Conservation (phyloP, 2,113 vertebrate species). For the Piliocolobus tephrosceles region DNA sequence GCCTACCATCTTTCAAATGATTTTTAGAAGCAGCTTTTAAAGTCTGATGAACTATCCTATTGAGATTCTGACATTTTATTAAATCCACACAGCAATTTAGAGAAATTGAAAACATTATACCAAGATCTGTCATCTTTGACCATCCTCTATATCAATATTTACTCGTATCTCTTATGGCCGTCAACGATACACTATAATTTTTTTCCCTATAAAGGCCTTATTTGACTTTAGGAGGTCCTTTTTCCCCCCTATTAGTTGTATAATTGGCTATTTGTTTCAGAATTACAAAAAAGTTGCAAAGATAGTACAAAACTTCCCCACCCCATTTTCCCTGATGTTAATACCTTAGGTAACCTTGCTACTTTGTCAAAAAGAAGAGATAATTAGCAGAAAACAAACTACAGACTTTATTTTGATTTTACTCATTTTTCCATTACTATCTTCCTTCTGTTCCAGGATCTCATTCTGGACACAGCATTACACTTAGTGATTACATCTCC, state of each 20-base stretch:
- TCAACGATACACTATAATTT: neutral
- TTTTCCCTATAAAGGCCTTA: neutral
- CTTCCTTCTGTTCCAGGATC: neutral
- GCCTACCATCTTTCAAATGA: neutral
- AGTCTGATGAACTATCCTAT: neutral
- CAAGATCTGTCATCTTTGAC: neutral
- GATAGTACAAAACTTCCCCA: neutral
- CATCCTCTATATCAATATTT: neutral
- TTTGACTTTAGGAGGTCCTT: neutral
- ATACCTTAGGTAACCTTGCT: neutral
- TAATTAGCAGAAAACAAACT: neutral
- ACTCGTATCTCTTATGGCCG: neutral
- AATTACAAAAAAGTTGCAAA: neutral
- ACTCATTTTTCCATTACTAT: neutral
- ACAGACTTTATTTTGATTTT: neutral
- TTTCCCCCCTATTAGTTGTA: neutral
- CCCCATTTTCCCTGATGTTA: neutral
- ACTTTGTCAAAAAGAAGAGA: neutral
- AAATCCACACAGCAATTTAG: slow-evolving; percentile 19
- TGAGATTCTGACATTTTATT: slow-evolving; percentile 2
- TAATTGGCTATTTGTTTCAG: neutral
- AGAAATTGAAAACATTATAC: neutral
- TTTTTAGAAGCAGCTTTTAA: slow-evolving; percentile 5
- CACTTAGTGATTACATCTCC: neutral
- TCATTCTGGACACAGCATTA: neutral